phyloP scores from a whole-genome alignment of 2,797 vertebrate species.

The Cyprinella venusta region DNA sequence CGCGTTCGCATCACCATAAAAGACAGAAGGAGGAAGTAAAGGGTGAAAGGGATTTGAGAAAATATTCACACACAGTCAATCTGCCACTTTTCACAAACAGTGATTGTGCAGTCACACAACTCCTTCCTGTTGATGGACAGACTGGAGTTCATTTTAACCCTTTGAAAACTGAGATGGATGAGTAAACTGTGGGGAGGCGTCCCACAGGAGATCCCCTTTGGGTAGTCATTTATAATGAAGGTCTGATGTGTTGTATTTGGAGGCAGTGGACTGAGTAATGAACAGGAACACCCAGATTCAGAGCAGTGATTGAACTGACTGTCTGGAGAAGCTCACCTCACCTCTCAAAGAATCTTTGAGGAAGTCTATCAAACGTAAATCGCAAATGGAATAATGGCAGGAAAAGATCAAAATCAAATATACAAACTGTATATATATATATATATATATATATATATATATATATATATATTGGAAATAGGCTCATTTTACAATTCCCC shows the following conservation, averaged over 20 bases:
- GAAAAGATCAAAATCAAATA: no score
- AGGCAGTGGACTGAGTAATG: conserved; percentile 25
- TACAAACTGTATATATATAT: no score
- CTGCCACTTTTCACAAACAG: conserved; percentile 13
- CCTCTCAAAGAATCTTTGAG: background rate
- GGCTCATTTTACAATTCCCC: no score
- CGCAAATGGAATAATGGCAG: no score
- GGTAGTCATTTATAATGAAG: conserved; percentile 50
- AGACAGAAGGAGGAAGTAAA: conserved; percentile 11
- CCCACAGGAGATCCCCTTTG: background rate
- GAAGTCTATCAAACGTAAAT: background rate
- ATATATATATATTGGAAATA: no score
- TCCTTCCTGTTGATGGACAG: conserved; percentile 31
- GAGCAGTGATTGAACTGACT: background rate
- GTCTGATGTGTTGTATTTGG: conserved; percentile 50
- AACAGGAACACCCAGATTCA: conserved; percentile 47
- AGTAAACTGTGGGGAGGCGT: conserved; percentile 18
- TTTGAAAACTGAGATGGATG: conserved; percentile 54
- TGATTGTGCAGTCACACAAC: background rate
- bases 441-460: no score
- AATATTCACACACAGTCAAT: conserved; percentile 26
- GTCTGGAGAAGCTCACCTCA: background rate
- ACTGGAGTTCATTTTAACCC: conserved; percentile 49
- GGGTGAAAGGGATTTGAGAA: background rate
- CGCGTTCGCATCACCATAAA: background rate